Conservation (phyloP, 2,888 invertebrate genomes). For the Eupithecia dodoneata region DNA sequence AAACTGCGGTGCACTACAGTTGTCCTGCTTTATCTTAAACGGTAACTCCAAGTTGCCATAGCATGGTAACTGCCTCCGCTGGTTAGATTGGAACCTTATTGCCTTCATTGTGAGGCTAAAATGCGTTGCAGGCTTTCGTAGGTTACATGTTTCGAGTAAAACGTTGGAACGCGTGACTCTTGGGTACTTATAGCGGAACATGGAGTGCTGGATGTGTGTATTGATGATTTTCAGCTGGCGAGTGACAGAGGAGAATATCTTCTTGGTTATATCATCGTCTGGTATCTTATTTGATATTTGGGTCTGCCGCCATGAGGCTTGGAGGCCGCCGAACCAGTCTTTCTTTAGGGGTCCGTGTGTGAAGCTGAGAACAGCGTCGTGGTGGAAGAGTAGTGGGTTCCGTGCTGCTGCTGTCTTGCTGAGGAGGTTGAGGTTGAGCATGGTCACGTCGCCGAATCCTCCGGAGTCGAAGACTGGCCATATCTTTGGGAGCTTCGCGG, state of each 20-base stretch:
- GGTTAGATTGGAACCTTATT: slow-evolving; percentile 72
- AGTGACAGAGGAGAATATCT: slow-evolving; percentile 75
- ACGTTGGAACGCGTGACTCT: slow-evolving; percentile 76
- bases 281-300: slow-evolving; percentile 62
- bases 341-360: slow-evolving; percentile 51
- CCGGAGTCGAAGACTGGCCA: slow-evolving; percentile 83
- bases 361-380: slow-evolving; percentile 51
- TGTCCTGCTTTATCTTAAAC: slow-evolving; percentile 74
- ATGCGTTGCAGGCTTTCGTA: slow-evolving; percentile 65
- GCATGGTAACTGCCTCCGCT: slow-evolving; percentile 74
- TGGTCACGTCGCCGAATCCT: slow-evolving; percentile 67
- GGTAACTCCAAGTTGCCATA: slow-evolving; percentile 80
- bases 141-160: slow-evolving; percentile 65
- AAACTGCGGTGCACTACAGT: slow-evolving; percentile 57
- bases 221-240: slow-evolving; percentile 76
- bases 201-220: slow-evolving; percentile 68
- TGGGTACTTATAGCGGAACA: slow-evolving; percentile 78
- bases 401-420: slow-evolving; percentile 56
- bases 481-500: slow-evolving; percentile 74
- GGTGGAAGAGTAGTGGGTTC: slow-evolving; percentile 66
- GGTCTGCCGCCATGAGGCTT: slow-evolving; percentile 69
- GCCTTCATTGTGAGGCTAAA: slow-evolving; percentile 69
- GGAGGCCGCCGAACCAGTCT: slow-evolving; percentile 69
- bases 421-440: slow-evolving; percentile 61
- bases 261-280: slow-evolving; percentile 68